Base-by-base conservation (phyloP, 2,113 vertebrate genomes). In the Oplegnathus fasciatus region DNA sequence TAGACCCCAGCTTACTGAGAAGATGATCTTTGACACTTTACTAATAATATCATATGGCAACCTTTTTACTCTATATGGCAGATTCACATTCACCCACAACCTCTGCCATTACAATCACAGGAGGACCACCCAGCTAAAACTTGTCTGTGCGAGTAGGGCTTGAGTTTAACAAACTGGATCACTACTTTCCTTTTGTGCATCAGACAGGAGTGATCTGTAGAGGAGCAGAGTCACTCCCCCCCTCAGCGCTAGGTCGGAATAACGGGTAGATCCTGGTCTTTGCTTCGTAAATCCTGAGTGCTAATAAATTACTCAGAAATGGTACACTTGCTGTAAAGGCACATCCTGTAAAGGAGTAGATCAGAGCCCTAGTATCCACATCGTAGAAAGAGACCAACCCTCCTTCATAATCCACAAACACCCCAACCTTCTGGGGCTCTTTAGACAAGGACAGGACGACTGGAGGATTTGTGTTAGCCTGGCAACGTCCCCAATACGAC, bases 401-500 rank as follows among this genome's bases (percentile, higher is more conserved):
- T 32, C 32, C 78, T 32, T 60, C 42, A 3, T 73, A 77, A 57
- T 80, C 61, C 67, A 86, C 73, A 34, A 82, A 81, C n/a, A 86
- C 73, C 0, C 84, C 67, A 0, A 86, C 3, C 42, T 34, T 61
- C 52, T 73, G 34, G 13, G 26, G 73, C 10, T 6, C 7, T 3
- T 14, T 6, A 0, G 10, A 22, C 34, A 17, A 46, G 6, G 28
- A 0, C 18, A 86, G 60, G 9, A n/a, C 1, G 13, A 66, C 37
- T 0, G 78, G 73, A 13, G 84, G 84, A 5, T 65, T 66, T 0
- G 84, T 1, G 37, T 82, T 76, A 1, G 32, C 78, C 44, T 78
- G 78, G 34, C 5, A 73, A 0, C 9, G 60, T 2, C 74, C 84
- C 74, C 52, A 67, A 4, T 73, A 82, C 0, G 2, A 76, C 9